phyloP scores from a whole-genome alignment of 2,888 invertebrate species.

The Imbricaverruca yamaguchii region DNA sequence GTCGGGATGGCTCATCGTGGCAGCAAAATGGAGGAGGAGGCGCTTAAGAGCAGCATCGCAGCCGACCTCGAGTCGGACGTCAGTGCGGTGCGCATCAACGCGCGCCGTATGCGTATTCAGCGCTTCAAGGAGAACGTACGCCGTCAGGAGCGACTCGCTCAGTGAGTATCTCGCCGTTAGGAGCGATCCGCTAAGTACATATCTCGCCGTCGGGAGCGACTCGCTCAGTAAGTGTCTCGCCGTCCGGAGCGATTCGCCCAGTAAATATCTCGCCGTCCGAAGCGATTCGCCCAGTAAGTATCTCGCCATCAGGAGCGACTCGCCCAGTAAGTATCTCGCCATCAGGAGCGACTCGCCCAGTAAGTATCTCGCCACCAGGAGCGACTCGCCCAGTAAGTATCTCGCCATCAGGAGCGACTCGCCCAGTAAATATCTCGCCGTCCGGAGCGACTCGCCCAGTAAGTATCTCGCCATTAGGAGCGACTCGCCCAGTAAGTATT shows the following conservation, averaged over 20 bases:
- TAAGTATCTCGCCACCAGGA: neutral
- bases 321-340: too few species aligned
- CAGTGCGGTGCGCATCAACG: conserved; percentile 62
- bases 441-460: too few species aligned
- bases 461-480: too few species aligned
- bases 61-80: conserved; percentile 46
- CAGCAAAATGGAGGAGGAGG: neutral
- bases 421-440: too few species aligned
- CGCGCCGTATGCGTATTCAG: conserved; percentile 58
- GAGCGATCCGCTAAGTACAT: neutral
- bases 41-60: neutral
- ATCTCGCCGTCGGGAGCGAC: neutral
- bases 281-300: neutral
- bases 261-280: too few species aligned
- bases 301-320: neutral
- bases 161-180: neutral
- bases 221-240: neutral
- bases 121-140: conserved; percentile 36
- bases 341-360: neutral
- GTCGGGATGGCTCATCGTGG: neutral
- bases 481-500: too few species aligned
- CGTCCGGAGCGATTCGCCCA: neutral
- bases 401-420: too few species aligned
- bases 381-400: neutral
- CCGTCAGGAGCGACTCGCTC: conserved; percentile 44